Evolutionary conservation across 37 sponge, comb jelly and placozoan genomes (phyloP).

Genomic region (Geodia barretti): DNA sequence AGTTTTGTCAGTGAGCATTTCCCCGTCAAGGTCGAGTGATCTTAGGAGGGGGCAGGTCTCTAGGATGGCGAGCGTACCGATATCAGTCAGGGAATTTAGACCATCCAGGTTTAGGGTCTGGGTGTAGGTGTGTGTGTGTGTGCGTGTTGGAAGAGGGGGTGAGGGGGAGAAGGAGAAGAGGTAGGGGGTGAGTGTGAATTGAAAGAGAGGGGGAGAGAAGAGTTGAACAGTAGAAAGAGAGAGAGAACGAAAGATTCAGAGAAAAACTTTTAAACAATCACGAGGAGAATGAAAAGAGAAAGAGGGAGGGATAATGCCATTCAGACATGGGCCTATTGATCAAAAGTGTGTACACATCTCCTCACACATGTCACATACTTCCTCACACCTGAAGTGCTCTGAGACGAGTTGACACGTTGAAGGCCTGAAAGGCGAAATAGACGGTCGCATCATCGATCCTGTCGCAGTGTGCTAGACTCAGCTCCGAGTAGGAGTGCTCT

Average conservation of each 20-base stretch:
- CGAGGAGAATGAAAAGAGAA: too few species aligned
- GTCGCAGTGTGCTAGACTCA: conserved; percentile 27
- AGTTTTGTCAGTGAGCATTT: conserved; percentile 18
- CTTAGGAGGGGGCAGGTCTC: not conserved
- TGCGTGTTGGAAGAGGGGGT: not conserved
- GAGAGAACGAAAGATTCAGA: too few species aligned
- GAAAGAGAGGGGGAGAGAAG: not conserved
- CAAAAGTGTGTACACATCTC: not conserved
- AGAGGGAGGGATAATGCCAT: too few species aligned
- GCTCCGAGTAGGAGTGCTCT: not conserved
- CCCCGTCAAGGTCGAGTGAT: conserved; percentile 21
- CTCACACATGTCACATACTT: not conserved
- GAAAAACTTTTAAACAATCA: too few species aligned
- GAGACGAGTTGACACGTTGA: not conserved
- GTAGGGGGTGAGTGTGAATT: not conserved
- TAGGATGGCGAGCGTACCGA: conserved; percentile 2
- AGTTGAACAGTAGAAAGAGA: too few species aligned
- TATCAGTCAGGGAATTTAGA: not conserved
- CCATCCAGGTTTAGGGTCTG: conserved; percentile 37
- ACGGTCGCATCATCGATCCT: conserved; percentile 4
- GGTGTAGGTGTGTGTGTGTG: too few species aligned
- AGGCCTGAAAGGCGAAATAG: not conserved
- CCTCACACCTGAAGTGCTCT: not conserved
- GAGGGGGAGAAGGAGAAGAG: not conserved
- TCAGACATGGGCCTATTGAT: too few species aligned